These are phyloP conservation scores for Paraescarpia echinospica DNA, from an alignment of 1,140 invertebrate species.

Conservation along the genomic window DNA sequence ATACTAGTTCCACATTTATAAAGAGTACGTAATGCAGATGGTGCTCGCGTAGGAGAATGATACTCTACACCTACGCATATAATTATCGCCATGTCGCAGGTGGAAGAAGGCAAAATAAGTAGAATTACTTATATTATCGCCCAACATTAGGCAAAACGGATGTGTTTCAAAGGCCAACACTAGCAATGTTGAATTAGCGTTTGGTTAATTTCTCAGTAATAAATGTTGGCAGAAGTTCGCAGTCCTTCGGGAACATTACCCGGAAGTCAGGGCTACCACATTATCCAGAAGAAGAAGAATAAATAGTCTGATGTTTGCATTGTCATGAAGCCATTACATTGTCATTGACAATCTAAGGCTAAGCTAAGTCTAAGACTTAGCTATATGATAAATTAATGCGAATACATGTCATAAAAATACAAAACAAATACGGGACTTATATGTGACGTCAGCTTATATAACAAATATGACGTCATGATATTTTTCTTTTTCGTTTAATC, in stretches of 20 bases:
- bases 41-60: neutral
- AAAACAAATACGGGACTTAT: neutral
- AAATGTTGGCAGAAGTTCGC: neutral
- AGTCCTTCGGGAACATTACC: neutral
- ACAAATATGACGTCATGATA: neutral
- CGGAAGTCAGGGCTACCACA: no score
- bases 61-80: neutral
- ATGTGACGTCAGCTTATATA: neutral
- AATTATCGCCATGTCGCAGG: neutral
- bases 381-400: neutral
- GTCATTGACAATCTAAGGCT: neutral
- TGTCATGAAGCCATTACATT: no score
- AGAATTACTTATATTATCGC: neutral
- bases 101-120: neutral
- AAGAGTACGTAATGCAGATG: neutral
- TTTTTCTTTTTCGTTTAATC: neutral
- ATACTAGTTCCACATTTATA: neutral
- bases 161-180: neutral
- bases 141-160: neutral
- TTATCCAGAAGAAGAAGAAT: no score
- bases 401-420: neutral
- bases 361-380: neutral
- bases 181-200: neutral
- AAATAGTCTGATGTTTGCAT: no score
- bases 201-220: neutral